A percentile compares a stretch with the other conserved stretches of the same genome.
phyloP scores from a whole-genome alignment of 1,140 invertebrate species.

The Drosophila busckii region DNA sequence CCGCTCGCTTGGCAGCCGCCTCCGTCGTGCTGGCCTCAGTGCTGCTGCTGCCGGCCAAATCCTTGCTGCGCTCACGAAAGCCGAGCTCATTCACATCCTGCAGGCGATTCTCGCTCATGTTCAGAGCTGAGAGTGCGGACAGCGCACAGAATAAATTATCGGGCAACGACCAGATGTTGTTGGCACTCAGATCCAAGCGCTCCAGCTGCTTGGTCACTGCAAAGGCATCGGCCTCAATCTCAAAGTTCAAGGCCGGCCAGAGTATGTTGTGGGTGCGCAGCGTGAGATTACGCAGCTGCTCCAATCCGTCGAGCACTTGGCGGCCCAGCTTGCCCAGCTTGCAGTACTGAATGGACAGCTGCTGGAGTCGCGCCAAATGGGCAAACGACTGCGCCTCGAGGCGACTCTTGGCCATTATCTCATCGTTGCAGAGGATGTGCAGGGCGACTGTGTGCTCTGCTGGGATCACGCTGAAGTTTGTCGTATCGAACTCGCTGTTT shows the following conservation, averaged over 20 bases:
- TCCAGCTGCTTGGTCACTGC: slow-evolving; percentile 85
- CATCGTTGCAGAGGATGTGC: slow-evolving; percentile 87
- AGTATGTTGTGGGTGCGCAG: slow-evolving; percentile 89
- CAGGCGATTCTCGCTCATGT: slow-evolving; percentile 90
- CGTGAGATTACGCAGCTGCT: slow-evolving; percentile 88
- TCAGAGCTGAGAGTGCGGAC: slow-evolving; percentile 86
- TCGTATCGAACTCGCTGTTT: slow-evolving; percentile 90
- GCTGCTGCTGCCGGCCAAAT: slow-evolving; percentile 24
- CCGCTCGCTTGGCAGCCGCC: slow-evolving; percentile 33
- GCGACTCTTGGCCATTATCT: slow-evolving; percentile 85
- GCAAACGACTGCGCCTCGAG: slow-evolving; percentile 88
- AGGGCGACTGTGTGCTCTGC: slow-evolving; percentile 90
- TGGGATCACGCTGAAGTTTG: slow-evolving; percentile 92
- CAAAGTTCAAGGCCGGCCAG: slow-evolving; percentile 88
- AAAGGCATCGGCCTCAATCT: slow-evolving; percentile 87
- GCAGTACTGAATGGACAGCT: slow-evolving; percentile 90
- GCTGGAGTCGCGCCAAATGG: slow-evolving; percentile 87
- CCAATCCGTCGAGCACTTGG: slow-evolving; percentile 86
- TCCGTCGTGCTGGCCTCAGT: slow-evolving; percentile 51
- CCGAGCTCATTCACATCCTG: slow-evolving; percentile 91
- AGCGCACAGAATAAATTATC: slow-evolving; percentile 91
- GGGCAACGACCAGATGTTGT: slow-evolving; percentile 93
- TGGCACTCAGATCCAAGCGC: slow-evolving; percentile 90
- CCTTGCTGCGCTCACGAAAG: slow-evolving; percentile 82
- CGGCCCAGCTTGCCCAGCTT: slow-evolving; percentile 89